A percentile compares a stretch with the other conserved stretches of the same genome.
These are phyloP conservation scores for Rhagologus leucostigma DNA, from an alignment of 2,113 vertebrate genomes.

Conservation along the genomic window DNA sequence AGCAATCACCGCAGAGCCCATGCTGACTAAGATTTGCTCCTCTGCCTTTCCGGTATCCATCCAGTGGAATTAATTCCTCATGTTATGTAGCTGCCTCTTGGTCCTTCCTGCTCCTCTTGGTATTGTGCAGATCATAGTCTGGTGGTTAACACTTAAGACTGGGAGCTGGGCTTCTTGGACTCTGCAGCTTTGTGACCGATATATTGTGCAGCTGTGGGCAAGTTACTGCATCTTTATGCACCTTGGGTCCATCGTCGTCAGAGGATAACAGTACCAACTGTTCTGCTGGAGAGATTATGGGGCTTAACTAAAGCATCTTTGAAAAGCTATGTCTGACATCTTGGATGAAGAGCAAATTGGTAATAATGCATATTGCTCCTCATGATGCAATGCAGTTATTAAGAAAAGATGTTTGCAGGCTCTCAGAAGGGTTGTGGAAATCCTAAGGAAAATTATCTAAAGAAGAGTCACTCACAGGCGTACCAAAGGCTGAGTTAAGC, in stretches of 20 bases:
- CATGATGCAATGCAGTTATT: neutral
- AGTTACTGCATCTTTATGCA: neutral
- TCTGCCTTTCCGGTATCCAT: neutral
- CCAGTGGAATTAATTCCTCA: neutral
- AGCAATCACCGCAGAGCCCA: neutral
- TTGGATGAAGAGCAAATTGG: neutral
- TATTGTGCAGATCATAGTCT: neutral
- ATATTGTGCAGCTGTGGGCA: neutral
- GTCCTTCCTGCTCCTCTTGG: neutral
- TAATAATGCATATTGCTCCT: neutral
- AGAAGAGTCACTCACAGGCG: neutral
- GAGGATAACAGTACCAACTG: neutral
- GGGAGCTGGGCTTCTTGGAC: neutral
- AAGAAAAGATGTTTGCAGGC: neutral
- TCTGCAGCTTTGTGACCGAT: neutral
- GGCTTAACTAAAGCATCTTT: neutral
- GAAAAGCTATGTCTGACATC: neutral
- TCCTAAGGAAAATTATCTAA: neutral
- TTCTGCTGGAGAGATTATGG: neutral
- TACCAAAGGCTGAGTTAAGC: neutral
- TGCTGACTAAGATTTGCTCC: neutral
- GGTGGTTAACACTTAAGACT: neutral
- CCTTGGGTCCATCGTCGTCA: neutral
- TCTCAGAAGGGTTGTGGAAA: neutral
- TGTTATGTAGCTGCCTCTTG: neutral